Conservation (phyloP, 2,797 vertebrate genomes). For the Sardinella longiceps region DNA sequence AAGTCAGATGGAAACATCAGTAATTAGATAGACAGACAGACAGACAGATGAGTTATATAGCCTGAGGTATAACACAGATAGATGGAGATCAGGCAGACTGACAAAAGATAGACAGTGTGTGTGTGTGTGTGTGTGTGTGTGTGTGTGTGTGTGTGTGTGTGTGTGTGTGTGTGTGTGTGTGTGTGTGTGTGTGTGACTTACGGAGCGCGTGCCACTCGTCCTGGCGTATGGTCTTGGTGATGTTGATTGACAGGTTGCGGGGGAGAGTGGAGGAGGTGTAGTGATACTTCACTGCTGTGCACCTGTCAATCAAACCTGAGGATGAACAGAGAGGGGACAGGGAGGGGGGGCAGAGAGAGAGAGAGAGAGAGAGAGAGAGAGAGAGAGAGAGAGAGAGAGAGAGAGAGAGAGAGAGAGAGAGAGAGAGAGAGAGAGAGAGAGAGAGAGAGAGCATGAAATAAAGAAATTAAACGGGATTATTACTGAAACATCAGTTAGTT, state of each 20-base stretch:
- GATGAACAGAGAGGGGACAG: background rate
- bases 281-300: slow-evolving; percentile 85
- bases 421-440: background rate
- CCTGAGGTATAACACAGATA: slow-evolving; percentile 63
- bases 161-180: slow-evolving; percentile 16
- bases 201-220: slow-evolving; percentile 94
- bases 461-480: background rate
- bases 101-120: background rate
- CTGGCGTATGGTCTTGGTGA: slow-evolving; percentile 93
- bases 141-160: slow-evolving; percentile 15
- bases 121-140: background rate
- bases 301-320: slow-evolving; percentile 85
- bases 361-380: background rate
- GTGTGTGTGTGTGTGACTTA: slow-evolving; percentile 71
- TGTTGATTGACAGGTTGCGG: slow-evolving; percentile 86
- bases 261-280: slow-evolving; percentile 93
- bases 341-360: background rate
- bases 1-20: too few species aligned
- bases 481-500: too few species aligned
- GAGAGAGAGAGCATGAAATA: background rate
- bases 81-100: background rate
- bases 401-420: background rate
- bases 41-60: too few species aligned
- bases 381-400: background rate
- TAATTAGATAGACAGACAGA: too few species aligned